Conservation (phyloP, 1,140 invertebrate species). For the Euura lappo region DNA sequence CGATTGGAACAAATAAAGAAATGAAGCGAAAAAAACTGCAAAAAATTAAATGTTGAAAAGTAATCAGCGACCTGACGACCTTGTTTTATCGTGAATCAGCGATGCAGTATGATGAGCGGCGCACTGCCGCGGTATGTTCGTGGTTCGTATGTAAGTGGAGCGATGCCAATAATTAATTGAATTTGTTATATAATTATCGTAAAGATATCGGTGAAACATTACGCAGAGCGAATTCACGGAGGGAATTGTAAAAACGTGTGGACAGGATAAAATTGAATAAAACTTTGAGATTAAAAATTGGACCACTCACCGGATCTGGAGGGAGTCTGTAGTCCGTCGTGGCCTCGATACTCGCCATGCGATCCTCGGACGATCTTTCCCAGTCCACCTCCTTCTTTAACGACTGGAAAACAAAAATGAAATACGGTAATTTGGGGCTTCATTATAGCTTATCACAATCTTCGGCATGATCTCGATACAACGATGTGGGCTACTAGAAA, state of each 20-base stretch:
- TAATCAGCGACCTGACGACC: slow-evolving; percentile 42
- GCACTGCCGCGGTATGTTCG: neutral
- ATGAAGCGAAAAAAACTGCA: neutral
- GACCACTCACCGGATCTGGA: slow-evolving; percentile 80
- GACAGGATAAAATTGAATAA: neutral
- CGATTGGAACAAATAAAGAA: neutral
- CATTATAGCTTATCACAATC: no score
- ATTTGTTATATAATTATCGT: neutral
- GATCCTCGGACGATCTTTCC: slow-evolving; percentile 77
- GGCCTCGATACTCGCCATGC: slow-evolving; percentile 73
- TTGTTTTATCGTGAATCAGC: slow-evolving; percentile 37
- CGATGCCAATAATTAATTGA: slow-evolving; percentile 15
- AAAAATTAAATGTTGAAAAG: slow-evolving; percentile 22
- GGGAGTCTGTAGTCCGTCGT: slow-evolving; percentile 78
- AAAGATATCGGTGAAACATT: neutral
- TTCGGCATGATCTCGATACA: no score
- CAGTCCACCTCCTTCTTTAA: slow-evolving; percentile 89
- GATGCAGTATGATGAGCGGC: slow-evolving; percentile 36
- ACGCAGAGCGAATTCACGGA: neutral
- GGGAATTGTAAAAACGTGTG: neutral
- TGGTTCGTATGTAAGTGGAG: neutral
- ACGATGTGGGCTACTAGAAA: no score
- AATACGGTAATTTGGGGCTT: no score
- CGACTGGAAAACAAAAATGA: slow-evolving; percentile 65
- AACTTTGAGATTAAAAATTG: slow-evolving; percentile 12